These are phyloP conservation scores for Phyllotis vaccarum DNA, from an alignment of 2,797 vertebrate genomes.

Conservation along the genomic window DNA sequence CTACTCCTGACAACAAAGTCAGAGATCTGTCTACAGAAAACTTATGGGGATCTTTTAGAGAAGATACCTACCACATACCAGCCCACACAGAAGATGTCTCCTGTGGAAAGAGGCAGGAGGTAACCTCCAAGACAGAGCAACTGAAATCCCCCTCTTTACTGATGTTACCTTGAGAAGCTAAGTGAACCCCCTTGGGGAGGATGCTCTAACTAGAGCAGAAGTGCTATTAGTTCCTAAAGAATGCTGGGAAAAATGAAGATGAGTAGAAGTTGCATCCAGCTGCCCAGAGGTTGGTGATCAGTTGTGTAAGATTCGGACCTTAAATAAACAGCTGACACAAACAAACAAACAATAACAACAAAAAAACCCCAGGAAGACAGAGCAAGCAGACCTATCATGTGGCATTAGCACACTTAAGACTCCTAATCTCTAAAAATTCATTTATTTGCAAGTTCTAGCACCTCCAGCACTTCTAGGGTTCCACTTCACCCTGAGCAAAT, in stretches of 20 bases:
- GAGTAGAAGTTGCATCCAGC: neutral
- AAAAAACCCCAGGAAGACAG: neutral
- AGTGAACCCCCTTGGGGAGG: neutral
- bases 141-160: neutral
- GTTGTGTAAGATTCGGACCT: neutral
- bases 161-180: neutral
- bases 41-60: rapidly evolving
- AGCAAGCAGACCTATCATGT: neutral
- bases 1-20: too few relatives aligned
- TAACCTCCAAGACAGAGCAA: neutral
- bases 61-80: neutral
- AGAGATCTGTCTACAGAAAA: neutral
- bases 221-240: neutral
- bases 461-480: rapidly evolving
- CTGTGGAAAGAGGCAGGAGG: neutral
- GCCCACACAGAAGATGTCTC: too few relatives aligned
- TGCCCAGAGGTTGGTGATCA: neutral
- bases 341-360: too few relatives aligned
- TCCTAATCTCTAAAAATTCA: neutral
- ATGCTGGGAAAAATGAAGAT: neutral
- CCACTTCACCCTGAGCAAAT: neutral
- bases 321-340: neutral
- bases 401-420: neutral
- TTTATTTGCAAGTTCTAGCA: neutral
- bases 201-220: neutral